Percentiles rank a stretch among this genome's conserved stretches.
Conservation (phyloP, 1,140 invertebrate species). For the Calycopis cecrops region DNA sequence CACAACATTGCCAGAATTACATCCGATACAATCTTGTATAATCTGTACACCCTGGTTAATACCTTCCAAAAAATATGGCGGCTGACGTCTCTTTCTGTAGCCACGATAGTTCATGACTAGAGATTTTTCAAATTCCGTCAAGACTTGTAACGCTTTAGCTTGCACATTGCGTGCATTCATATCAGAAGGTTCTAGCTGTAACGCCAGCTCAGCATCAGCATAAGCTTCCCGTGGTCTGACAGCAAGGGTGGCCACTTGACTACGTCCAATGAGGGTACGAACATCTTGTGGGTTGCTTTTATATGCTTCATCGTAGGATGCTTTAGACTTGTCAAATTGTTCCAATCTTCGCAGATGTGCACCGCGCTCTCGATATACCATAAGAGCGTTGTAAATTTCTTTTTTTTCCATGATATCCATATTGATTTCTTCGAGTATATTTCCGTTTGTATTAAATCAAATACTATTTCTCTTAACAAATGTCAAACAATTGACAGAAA, state of each 20-base stretch:
- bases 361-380: conserved; percentile 72
- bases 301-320: conserved; percentile 69
- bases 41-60: conserved; percentile 69
- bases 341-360: conserved; percentile 68
- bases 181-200: conserved; percentile 63
- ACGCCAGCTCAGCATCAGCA: conserved; percentile 69
- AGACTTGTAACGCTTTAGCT: conserved; percentile 71
- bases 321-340: conserved; percentile 69
- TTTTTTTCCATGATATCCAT: too few relatives aligned
- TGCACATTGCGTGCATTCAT: conserved; percentile 71
- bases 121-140: conserved; percentile 75
- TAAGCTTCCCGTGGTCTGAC: conserved; percentile 70
- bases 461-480: too few relatives aligned
- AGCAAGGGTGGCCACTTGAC: conserved; percentile 67
- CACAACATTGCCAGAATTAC: conserved; percentile 61
- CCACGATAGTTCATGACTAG: conserved; percentile 72
- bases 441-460: too few relatives aligned
- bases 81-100: conserved; percentile 64
- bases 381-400: conserved; percentile 69
- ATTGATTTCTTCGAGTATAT: too few relatives aligned
- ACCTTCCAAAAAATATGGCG: conserved; percentile 74
- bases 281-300: conserved; percentile 67
- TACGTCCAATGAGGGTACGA: conserved; percentile 65
- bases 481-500: too few relatives aligned
- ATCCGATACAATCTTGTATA: conserved; percentile 62